Evolutionary conservation across 1,140 invertebrate genomes (phyloP).

Genomic region (Drosophila pruinosa): DNA sequence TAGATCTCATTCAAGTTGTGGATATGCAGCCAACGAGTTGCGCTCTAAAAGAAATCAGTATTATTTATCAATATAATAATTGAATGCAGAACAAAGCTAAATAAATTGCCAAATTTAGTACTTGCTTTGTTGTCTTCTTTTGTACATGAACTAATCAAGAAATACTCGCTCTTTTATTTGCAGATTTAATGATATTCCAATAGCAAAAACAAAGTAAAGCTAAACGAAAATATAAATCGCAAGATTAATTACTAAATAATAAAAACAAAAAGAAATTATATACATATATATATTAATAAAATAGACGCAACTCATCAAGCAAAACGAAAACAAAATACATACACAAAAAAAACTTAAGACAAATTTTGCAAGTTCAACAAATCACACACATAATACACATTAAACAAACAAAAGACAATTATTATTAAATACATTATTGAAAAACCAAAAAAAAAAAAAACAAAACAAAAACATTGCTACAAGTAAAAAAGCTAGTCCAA

Average conservation of each 20-base stretch:
- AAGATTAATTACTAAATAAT: constrained; percentile 18
- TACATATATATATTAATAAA: constrained; percentile 3
- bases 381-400: constrained; percentile 23
- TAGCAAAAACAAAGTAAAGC: constrained; percentile 47
- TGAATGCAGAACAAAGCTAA: too few relatives aligned
- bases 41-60: background rate
- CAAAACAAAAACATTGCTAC: constrained; percentile 50
- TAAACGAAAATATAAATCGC: constrained; percentile 25
- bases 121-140: too few relatives aligned
- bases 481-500: constrained; percentile 73
- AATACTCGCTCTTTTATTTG: constrained; percentile 3
- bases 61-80: background rate
- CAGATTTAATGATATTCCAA: constrained; percentile 35
- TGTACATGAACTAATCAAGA: constrained; percentile 2
- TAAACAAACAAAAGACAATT: constrained; percentile 33
- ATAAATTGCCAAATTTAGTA: too few relatives aligned
- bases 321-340: constrained; percentile 4
- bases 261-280: constrained; percentile 3
- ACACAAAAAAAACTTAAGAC: constrained; percentile 25
- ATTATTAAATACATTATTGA: constrained; percentile 51
- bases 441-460: constrained; percentile 32
- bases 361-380: constrained; percentile 56
- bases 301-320: constrained; percentile 39
- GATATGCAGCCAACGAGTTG: background rate
- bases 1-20: background rate